A percentile compares a stretch with the other conserved stretches of the same genome.
Conservation (phyloP, 2,888 invertebrate genomes). For the Sepioteuthis lessoniana region DNA sequence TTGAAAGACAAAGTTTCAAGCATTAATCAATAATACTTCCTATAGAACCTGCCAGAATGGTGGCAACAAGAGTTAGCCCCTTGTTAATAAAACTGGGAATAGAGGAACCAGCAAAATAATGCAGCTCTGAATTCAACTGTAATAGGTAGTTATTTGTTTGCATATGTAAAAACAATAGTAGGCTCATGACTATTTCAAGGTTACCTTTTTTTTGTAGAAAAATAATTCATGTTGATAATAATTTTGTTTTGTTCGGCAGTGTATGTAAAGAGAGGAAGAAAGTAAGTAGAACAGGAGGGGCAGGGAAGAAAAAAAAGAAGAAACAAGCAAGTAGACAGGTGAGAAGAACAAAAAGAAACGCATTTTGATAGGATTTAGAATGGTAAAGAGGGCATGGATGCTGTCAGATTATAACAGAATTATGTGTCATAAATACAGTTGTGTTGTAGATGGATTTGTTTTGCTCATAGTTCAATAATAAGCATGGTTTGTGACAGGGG, state of each 20-base stretch:
- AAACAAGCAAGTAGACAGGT: not conserved
- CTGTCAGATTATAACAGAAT: conserved; percentile 33
- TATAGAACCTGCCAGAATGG: conserved; percentile 18
- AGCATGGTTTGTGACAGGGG: not conserved
- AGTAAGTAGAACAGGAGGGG: no score
- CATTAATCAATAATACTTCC: conserved; percentile 23
- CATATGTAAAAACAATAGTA: not conserved
- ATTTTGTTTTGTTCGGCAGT: conserved; percentile 33
- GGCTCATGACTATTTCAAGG: not conserved
- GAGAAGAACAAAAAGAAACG: not conserved
- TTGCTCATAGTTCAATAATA: not conserved
- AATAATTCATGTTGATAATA: conserved; percentile 33
- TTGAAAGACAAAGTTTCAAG: conserved; percentile 13
- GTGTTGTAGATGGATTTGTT: conserved; percentile 20
- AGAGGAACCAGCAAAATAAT: conserved; percentile 33
- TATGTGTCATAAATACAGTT: conserved; percentile 21
- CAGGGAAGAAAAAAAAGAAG: not conserved
- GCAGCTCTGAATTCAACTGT: not conserved
- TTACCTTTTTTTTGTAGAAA: conserved; percentile 33
- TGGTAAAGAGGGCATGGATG: conserved; percentile 1
- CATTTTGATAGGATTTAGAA: not conserved
- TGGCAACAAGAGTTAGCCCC: not conserved
- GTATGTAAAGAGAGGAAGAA: not conserved
- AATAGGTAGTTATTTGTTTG: conserved; percentile 12
- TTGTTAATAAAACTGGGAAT: not conserved